These are phyloP conservation scores for Tipula confusa DNA, from an alignment of 2,888 invertebrate species.

Conservation along the genomic window DNA sequence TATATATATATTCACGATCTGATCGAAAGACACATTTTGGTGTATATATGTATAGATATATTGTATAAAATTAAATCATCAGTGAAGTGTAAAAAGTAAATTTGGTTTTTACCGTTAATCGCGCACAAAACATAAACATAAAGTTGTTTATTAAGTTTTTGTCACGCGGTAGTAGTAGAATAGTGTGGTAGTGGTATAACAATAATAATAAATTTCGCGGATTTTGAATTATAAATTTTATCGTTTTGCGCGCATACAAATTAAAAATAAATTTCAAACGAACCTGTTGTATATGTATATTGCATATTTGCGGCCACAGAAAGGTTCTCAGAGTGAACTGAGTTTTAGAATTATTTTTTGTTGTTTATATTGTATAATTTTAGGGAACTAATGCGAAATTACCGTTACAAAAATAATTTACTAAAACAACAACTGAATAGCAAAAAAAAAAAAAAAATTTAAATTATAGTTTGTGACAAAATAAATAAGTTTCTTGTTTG, in stretches of 20 bases:
- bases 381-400: neutral
- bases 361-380: neutral
- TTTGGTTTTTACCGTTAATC: slow-evolving; percentile 28
- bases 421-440: neutral
- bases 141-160: neutral
- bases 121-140: slow-evolving; percentile 14
- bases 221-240: neutral
- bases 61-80: slow-evolving; percentile 20
- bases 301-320: neutral
- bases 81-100: slow-evolving; percentile 30
- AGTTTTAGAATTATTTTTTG: neutral
- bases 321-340: neutral
- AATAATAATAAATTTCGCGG: neutral
- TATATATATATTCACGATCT: neutral
- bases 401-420: neutral
- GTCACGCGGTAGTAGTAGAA: neutral
- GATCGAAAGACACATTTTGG: neutral
- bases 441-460: neutral
- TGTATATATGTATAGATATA: neutral
- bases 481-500: neutral
- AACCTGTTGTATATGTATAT: neutral
- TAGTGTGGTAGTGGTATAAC: neutral
- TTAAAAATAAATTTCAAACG: too few relatives aligned
- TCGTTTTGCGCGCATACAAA: neutral
- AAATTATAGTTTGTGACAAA: neutral